Evolutionary conservation across 2,888 invertebrate species (phyloP).

Genomic region (Phymatocera aterrima): DNA sequence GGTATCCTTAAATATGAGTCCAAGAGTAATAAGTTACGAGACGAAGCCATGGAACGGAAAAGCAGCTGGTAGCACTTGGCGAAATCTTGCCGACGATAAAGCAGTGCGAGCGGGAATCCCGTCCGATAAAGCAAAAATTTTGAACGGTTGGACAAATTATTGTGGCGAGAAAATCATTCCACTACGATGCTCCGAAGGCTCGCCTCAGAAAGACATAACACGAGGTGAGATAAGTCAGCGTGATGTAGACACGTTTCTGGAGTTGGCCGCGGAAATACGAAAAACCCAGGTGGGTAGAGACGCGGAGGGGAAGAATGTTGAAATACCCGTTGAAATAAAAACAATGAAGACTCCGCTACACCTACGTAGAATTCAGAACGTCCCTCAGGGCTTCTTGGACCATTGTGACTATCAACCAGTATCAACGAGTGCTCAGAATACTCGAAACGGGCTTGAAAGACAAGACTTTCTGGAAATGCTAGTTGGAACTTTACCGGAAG

Average conservation of each 20-base stretch:
- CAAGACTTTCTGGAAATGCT: not conserved
- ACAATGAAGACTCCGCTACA: not conserved
- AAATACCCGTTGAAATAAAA: conserved; percentile 15
- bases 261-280: not conserved
- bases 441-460: not conserved
- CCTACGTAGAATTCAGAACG: not conserved
- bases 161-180: conserved; percentile 8
- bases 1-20: not conserved
- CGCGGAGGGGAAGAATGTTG: not conserved
- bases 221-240: not conserved
- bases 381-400: not conserved
- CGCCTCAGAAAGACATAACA: not conserved
- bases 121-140: not conserved
- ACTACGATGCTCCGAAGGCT: conserved; percentile 14
- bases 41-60: not conserved
- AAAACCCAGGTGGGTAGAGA: not conserved
- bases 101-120: not conserved
- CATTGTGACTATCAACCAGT: not conserved
- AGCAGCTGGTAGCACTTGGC: not conserved
- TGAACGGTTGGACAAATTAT: not conserved
- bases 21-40: not conserved
- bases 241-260: not conserved
- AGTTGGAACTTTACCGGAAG: not conserved
- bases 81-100: not conserved
- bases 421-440: no score